Evolutionary conservation across 2,113 vertebrate genomes (phyloP).

Genomic region (Morone saxatilis): DNA sequence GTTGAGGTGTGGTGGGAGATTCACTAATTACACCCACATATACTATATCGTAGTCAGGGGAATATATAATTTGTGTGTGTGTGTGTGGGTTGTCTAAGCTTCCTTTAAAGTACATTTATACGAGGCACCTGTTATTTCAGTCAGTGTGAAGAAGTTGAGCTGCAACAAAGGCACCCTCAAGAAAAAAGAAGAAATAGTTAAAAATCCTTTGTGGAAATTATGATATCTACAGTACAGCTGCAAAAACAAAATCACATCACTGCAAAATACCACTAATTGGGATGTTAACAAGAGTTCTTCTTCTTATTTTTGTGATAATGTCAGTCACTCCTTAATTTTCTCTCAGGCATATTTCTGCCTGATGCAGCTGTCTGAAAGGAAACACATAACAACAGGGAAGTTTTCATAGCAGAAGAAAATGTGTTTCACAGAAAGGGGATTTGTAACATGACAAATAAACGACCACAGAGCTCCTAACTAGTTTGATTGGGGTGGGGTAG

Average conservation of each 20-base stretch:
- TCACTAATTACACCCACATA: constrained; percentile 74
- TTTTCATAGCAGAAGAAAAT: neutral
- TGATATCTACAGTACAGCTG: neutral
- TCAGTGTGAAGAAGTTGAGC: constrained; percentile 16
- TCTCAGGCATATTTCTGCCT: constrained; percentile 20
- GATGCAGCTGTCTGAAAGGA: neutral
- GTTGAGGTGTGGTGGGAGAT: constrained; percentile 74
- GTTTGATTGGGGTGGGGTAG: neutral
- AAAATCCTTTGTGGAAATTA: constrained; percentile 16
- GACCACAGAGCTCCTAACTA: neutral
- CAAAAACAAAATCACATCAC: constrained; percentile 30
- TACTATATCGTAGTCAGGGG: constrained; percentile 53
- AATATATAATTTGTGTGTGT: constrained; percentile 23
- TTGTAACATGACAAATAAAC: constrained; percentile 9
- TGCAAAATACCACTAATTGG: constrained; percentile 36
- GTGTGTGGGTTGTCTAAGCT: constrained; percentile 18
- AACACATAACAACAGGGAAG: neutral
- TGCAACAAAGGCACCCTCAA: constrained; percentile 40
- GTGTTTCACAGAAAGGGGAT: neutral
- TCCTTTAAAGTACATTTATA: constrained; percentile 38
- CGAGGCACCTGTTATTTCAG: constrained; percentile 25
- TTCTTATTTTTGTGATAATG: too few species aligned
- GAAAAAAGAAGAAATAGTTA: constrained; percentile 30
- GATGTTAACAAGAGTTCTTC: constrained; percentile 10
- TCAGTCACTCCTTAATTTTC: constrained; percentile 23